These are phyloP conservation scores for Eupithecia exiguata DNA, from an alignment of 2,888 invertebrate species.

Conservation along the genomic window DNA sequence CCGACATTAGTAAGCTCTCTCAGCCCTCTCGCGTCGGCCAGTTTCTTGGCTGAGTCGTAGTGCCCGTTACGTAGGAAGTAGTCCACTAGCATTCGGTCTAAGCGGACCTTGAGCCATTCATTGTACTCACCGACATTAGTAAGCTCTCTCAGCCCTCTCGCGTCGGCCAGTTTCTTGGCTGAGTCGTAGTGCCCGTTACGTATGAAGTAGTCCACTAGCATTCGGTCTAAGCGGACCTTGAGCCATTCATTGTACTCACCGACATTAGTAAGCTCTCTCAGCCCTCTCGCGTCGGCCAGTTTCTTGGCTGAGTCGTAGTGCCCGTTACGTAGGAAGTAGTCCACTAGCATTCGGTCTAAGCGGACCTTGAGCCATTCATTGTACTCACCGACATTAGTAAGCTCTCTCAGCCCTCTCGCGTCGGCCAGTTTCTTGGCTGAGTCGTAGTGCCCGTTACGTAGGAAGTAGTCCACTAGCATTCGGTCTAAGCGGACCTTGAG, in stretches of 20 bases:
- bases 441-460: conserved; percentile 97
- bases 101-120: conserved; percentile 93
- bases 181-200: conserved; percentile 97
- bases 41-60: conserved; percentile 95
- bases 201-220: conserved; percentile 98
- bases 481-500: conserved; percentile 92
- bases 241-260: too few relatives aligned
- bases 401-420: too few relatives aligned
- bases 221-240: conserved; percentile 94
- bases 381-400: conserved; percentile 88
- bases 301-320: conserved; percentile 97
- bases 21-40: too few relatives aligned
- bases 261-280: too few relatives aligned
- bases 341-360: conserved; percentile 97
- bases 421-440: conserved; percentile 95
- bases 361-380: conserved; percentile 82
- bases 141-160: too few relatives aligned
- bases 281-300: too few relatives aligned
- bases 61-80: conserved; percentile 97
- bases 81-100: conserved; percentile 98
- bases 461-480: conserved; percentile 98
- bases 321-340: conserved; percentile 97
- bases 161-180: conserved; percentile 93
- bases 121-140: too few relatives aligned
- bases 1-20: too few relatives aligned